A percentile compares a stretch with the other conserved stretches of the same genome.
Conservation (phyloP, 2,113 vertebrate genomes). For the Stigmatopora nigra region DNA sequence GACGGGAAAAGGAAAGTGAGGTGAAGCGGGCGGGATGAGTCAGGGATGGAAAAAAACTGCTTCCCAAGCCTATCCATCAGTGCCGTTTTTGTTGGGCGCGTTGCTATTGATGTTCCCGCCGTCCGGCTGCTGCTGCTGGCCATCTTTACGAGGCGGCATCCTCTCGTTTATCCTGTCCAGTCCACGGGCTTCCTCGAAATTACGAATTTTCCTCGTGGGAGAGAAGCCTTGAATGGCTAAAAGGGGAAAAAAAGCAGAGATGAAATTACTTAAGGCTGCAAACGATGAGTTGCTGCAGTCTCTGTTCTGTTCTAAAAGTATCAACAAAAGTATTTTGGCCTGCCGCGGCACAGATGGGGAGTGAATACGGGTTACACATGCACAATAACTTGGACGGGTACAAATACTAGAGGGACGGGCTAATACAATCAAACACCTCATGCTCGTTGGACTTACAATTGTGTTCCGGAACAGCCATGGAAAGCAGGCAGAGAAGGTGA, state of each 20-base stretch:
- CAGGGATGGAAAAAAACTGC: constrained; percentile 7
- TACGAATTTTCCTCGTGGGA: constrained; percentile 85
- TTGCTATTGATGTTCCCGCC: constrained; percentile 63
- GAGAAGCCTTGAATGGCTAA: constrained; percentile 88
- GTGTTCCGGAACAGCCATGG: constrained; percentile 39
- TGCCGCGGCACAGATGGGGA: constrained; percentile 14
- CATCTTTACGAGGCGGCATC: constrained; percentile 88
- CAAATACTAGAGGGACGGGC: constrained; percentile 34
- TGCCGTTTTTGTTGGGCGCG: constrained; percentile 75
- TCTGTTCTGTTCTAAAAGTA: constrained; percentile 10
- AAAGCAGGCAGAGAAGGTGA: constrained; percentile 43
- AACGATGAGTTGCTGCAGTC: not conserved
- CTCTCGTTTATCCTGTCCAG: constrained; percentile 91
- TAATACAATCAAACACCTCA: constrained; percentile 42
- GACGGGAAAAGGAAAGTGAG: not conserved
- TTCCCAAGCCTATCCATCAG: constrained; percentile 64
- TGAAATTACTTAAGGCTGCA: not conserved
- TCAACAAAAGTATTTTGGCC: constrained; percentile 7
- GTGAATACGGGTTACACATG: constrained; percentile 34
- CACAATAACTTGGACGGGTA: constrained; percentile 27
- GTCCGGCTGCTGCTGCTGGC: constrained; percentile 67
- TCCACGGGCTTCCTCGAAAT: constrained; percentile 90
- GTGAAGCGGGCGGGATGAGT: constrained; percentile 2
- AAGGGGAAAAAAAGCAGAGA: constrained; percentile 17
- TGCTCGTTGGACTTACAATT: constrained; percentile 53